Conservation (phyloP, 2,888 invertebrate species). For the Drosophila picticornis region DNA sequence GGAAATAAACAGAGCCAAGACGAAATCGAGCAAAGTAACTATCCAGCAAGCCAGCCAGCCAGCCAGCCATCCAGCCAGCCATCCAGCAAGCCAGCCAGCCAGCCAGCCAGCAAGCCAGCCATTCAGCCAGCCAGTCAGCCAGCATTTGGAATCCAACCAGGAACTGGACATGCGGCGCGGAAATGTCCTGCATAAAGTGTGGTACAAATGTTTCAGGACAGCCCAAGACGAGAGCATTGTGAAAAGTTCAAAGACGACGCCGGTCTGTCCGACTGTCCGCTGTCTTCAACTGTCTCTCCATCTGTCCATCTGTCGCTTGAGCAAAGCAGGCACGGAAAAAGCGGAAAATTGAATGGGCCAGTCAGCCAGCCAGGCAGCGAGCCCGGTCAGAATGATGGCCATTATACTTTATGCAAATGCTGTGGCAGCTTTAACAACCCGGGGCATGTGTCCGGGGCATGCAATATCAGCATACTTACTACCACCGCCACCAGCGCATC, state of each 20-base stretch:
- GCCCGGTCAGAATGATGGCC: constrained; percentile 66
- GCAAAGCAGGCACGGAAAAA: constrained; percentile 17
- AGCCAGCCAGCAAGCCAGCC: constrained; percentile 23
- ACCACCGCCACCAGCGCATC: not conserved
- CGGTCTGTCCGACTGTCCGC: constrained; percentile 1
- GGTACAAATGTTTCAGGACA: constrained; percentile 71
- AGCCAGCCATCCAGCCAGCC: constrained; percentile 13
- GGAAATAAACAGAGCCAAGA: constrained; percentile 50
- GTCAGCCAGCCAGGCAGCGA: constrained; percentile 19
- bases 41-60: constrained; percentile 35
- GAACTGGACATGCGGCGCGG: constrained; percentile 75
- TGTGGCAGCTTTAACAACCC: constrained; percentile 73
- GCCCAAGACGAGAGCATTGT: constrained; percentile 61
- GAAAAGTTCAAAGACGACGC: constrained; percentile 72
- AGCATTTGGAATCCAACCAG: constrained; percentile 22
- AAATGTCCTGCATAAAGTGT: constrained; percentile 71
- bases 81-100: constrained; percentile 13
- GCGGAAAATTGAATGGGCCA: constrained; percentile 72
- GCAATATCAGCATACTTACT: constrained; percentile 28
- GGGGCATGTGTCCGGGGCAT: constrained; percentile 42
- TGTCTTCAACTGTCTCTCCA: not conserved
- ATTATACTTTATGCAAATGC: constrained; percentile 81
- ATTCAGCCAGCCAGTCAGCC: constrained; percentile 9
- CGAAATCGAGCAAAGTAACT: constrained; percentile 61
- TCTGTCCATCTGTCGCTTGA: not conserved